Conservation (phyloP, 2,113 vertebrate genomes). For the Notothenia rossii region DNA sequence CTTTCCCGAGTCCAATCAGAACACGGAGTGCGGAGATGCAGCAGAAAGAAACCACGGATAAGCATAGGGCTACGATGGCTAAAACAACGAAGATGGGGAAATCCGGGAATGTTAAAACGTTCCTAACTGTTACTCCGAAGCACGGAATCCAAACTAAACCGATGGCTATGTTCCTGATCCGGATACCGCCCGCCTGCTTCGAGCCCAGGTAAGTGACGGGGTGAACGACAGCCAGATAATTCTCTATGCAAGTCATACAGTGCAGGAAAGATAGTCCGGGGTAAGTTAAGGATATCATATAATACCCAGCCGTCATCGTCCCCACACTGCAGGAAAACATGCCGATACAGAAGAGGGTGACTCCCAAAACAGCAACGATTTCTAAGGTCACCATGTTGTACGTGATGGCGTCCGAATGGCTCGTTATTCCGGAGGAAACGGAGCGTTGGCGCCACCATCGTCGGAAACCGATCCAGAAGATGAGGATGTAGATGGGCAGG, state of each 20-base stretch:
- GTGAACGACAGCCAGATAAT: constrained; percentile 28
- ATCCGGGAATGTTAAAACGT: not conserved
- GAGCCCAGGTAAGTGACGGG: constrained; percentile 16
- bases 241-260: constrained; percentile 17
- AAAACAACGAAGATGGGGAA: not conserved
- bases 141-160: constrained; percentile 13
- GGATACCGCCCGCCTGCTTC: not conserved
- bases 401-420: constrained; percentile 33
- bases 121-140: not conserved
- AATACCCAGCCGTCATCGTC: not conserved
- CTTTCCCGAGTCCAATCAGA: constrained; percentile 12
- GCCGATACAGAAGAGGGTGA: accelerated
- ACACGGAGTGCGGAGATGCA: constrained; percentile 13
- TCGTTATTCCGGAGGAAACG: not conserved
- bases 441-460: too few relatives aligned
- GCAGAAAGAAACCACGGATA: constrained; percentile 1
- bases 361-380: accelerated
- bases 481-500: too few relatives aligned
- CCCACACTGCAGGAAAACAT: accelerated
- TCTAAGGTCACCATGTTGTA: not conserved
- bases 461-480: too few relatives aligned
- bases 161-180: constrained; percentile 13
- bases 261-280: not conserved
- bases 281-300: accelerated
- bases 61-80: not conserved